phyloP scores from a whole-genome alignment of 1,140 invertebrate genomes.

The Dreissena polymorpha region DNA sequence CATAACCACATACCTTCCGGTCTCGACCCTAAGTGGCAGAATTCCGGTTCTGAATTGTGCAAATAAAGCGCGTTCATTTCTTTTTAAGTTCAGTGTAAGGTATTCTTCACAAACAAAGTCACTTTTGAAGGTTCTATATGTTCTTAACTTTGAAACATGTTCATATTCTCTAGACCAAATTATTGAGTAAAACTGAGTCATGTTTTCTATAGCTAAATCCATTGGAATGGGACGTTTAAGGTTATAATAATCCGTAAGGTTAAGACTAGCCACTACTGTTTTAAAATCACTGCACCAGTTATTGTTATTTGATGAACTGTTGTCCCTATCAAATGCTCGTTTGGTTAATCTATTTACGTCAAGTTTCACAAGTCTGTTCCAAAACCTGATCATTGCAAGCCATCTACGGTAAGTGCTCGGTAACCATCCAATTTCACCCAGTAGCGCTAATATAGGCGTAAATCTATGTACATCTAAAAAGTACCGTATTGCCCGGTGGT shows the following conservation, averaged over 20 bases:
- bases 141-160: slow-evolving; percentile 14
- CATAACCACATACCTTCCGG: slow-evolving; percentile 3
- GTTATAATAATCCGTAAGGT: not conserved
- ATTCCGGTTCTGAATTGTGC: slow-evolving; percentile 17
- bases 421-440: slow-evolving; percentile 29
- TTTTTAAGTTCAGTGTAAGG: slow-evolving; percentile 10
- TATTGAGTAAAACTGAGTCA: slow-evolving; percentile 2
- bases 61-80: slow-evolving; percentile 7
- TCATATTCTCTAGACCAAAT: slow-evolving; percentile 4
- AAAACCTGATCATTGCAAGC: slow-evolving; percentile 7
- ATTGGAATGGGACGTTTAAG: not conserved
- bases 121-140: slow-evolving; percentile 15
- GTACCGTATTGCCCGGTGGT: slow-evolving; percentile 39
- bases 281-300: not conserved
- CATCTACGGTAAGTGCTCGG: slow-evolving; percentile 4
- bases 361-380: slow-evolving; percentile 11
- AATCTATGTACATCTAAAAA: slow-evolving; percentile 41
- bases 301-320: slow-evolving; percentile 10
- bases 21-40: slow-evolving; percentile 13
- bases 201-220: not conserved
- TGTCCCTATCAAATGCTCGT: not conserved
- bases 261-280: not conserved
- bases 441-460: slow-evolving; percentile 8
- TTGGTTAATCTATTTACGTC: slow-evolving; percentile 14
- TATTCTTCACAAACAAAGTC: not conserved